Evolutionary conservation across 2,113 vertebrate species (phyloP).

Genomic region (Megaleporinus macrocephalus): DNA sequence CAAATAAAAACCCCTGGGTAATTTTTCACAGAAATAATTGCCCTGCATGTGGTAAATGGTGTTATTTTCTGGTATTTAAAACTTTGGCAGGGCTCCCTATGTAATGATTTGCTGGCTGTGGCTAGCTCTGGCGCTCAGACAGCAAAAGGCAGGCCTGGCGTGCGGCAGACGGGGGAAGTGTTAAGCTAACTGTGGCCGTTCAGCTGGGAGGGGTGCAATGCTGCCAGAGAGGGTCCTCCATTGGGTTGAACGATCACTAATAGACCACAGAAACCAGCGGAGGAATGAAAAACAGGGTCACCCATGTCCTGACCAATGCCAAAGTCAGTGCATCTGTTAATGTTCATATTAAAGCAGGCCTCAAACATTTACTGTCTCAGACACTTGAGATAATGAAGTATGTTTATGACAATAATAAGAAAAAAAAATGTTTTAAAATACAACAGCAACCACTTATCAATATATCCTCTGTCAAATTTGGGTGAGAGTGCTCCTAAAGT

Average conservation of each 20-base stretch:
- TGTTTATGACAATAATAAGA: neutral
- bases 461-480: neutral
- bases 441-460: neutral
- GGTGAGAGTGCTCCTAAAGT: no score
- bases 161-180: constrained; percentile 43
- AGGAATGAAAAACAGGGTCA: neutral
- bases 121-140: constrained; percentile 59
- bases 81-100: constrained; percentile 64
- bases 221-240: neutral
- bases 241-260: neutral
- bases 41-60: constrained; percentile 75
- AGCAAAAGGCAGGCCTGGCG: constrained; percentile 38
- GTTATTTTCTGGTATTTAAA: constrained; percentile 74
- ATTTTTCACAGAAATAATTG: constrained; percentile 77
- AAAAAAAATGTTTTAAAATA: neutral
- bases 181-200: constrained; percentile 54
- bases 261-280: constrained; percentile 3
- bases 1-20: constrained; percentile 73
- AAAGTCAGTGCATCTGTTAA: neutral
- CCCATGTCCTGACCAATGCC: neutral
- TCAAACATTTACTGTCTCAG: neutral
- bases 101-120: constrained; percentile 65
- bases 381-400: neutral
- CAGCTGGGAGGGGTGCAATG: constrained; percentile 49
- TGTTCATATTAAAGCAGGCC: neutral